Evolutionary conservation across 2,797 vertebrate genomes (phyloP).

Genomic region (Epinephelus coioides): DNA sequence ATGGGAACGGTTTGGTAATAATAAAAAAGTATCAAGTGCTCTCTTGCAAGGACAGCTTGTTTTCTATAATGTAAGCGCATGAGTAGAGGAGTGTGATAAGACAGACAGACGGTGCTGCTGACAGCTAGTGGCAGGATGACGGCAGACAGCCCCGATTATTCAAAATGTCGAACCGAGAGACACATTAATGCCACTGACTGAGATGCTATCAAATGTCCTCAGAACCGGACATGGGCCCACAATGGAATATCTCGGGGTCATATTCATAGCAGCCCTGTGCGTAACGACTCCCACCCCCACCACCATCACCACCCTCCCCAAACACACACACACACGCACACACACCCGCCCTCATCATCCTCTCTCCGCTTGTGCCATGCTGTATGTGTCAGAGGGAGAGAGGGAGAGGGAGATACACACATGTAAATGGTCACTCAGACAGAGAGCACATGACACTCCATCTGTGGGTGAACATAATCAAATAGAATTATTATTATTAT

Average conservation of each 20-base stretch:
- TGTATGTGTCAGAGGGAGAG: slow-evolving; percentile 61
- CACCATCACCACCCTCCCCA: background rate
- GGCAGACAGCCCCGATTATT: slow-evolving; percentile 93
- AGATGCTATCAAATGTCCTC: slow-evolving; percentile 90
- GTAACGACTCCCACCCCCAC: slow-evolving; percentile 11
- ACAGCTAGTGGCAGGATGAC: slow-evolving; percentile 90
- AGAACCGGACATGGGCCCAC: slow-evolving; percentile 88
- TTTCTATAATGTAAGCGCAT: slow-evolving; percentile 89
- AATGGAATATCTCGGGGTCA: slow-evolving; percentile 72
- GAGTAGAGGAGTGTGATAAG: slow-evolving; percentile 88
- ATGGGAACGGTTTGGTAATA: slow-evolving; percentile 95
- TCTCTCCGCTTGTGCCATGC: slow-evolving; percentile 64
- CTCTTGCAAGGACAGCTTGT: slow-evolving; percentile 90
- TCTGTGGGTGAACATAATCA: slow-evolving; percentile 65
- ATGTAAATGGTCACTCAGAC: slow-evolving; percentile 70
- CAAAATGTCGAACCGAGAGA: slow-evolving; percentile 91
- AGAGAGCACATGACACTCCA: slow-evolving; percentile 70
- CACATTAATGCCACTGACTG: slow-evolving; percentile 90
- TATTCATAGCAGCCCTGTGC: slow-evolving; percentile 63
- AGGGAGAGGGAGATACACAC: slow-evolving; percentile 32
- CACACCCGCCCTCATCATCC: slow-evolving; percentile 26
- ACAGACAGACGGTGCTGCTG: slow-evolving; percentile 85
- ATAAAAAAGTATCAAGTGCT: slow-evolving; percentile 94
- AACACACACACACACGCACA: background rate
- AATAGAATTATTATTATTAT: slow-evolving; percentile 10